These are phyloP conservation scores for Lasiommata megera DNA, from an alignment of 2,888 invertebrate species.

Conservation along the genomic window DNA sequence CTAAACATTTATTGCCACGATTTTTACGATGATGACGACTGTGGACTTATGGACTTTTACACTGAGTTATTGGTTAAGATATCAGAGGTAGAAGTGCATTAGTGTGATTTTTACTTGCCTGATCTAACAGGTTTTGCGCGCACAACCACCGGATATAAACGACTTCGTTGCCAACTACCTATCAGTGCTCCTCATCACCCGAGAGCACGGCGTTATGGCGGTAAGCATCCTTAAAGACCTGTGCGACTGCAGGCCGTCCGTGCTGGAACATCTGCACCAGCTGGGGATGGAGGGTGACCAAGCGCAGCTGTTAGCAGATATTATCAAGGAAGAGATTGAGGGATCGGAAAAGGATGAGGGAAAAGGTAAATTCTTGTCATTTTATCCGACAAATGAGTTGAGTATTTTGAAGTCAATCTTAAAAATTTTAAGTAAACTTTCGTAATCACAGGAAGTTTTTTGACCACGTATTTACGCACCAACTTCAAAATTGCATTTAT, in stretches of 20 bases:
- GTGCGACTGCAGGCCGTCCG: conserved; percentile 65
- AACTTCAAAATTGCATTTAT: too few relatives aligned
- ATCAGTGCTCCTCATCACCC: conserved; percentile 84
- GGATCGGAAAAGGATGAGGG: conserved; percentile 46
- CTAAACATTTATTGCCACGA: too few relatives aligned
- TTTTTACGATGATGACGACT: too few relatives aligned
- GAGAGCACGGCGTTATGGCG: conserved; percentile 80
- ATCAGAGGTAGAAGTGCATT: too few relatives aligned
- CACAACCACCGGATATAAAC: conserved; percentile 84
- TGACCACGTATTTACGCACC: too few relatives aligned
- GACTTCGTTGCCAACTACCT: conserved; percentile 88
- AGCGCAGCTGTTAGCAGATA: conserved; percentile 45
- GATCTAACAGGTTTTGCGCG: conserved; percentile 81
- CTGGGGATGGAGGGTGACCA: conserved; percentile 45
- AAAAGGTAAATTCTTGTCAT: conserved; percentile 56
- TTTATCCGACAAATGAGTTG: too few relatives aligned
- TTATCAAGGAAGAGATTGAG: conserved; percentile 64
- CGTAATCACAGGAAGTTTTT: too few relatives aligned
- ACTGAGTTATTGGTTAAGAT: too few relatives aligned
- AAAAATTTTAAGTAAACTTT: too few relatives aligned
- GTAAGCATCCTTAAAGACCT: conserved; percentile 66
- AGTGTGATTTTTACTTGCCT: not conserved
- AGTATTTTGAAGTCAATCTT: too few relatives aligned
- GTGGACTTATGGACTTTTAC: not conserved
- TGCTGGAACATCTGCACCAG: conserved; percentile 58